Evolutionary conservation across 2,888 invertebrate genomes (phyloP).

Genomic region (Melanostoma mellinum): DNA sequence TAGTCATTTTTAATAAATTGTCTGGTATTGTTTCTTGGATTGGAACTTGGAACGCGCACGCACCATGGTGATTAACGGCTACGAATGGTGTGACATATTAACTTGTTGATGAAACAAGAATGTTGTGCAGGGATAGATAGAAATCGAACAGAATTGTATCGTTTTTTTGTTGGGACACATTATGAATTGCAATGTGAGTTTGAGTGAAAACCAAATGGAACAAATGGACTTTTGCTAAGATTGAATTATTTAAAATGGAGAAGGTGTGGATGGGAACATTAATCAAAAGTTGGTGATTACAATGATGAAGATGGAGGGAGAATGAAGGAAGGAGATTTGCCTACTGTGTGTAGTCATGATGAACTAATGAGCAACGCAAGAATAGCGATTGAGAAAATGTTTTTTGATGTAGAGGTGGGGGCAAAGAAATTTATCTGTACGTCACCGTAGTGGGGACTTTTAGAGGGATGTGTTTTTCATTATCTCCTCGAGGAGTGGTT

Average conservation of each 20-base stretch:
- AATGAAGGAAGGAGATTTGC: too few species aligned
- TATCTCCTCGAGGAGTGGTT: too few species aligned
- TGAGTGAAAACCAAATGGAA: background rate
- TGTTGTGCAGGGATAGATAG: conserved; percentile 12
- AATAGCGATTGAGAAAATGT: too few species aligned
- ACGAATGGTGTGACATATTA: conserved; percentile 1
- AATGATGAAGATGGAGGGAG: too few species aligned
- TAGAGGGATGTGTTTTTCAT: too few species aligned
- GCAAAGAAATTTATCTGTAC: too few species aligned
- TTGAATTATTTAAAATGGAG: conserved; percentile 10
- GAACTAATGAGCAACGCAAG: too few species aligned
- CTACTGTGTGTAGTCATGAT: too few species aligned
- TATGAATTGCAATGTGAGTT: conserved; percentile 17
- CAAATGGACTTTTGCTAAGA: conserved; percentile 2
- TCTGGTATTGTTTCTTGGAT: background rate
- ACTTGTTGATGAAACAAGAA: conserved; percentile 34
- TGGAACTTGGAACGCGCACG: background rate
- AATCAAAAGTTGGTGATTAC: conserved; percentile 1
- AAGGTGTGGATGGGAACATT: conserved; percentile 18
- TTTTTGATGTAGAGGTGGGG: too few species aligned
- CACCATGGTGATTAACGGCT: background rate
- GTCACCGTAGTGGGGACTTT: too few species aligned
- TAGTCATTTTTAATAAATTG: conserved; percentile 52
- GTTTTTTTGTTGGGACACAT: background rate
- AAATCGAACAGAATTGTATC: conserved; percentile 8